Evolutionary conservation across 2,113 vertebrate genomes (phyloP), one percentile per base, ranked within the genome.

Genomic region (Callorhinus ursinus): DNA sequence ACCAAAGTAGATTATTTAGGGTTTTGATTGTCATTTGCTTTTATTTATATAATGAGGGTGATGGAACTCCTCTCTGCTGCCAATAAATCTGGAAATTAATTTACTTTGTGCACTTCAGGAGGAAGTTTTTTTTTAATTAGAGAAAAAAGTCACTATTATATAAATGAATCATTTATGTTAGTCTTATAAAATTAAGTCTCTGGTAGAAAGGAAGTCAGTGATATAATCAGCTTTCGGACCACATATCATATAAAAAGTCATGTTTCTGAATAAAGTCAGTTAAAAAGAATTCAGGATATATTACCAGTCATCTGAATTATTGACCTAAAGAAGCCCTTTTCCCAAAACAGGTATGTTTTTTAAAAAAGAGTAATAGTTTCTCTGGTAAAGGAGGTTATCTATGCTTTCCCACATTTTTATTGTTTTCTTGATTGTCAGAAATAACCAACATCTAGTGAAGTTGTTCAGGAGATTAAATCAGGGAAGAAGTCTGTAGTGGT

Each of bases 21-120:
- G 18, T 16, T 96, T 95, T 82, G 51, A 84, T 91, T 86, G 74
- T 65, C 74, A 84, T 92, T 87, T 92, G 63, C 21, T 94, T 85
- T 95, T 92, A 80, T 72, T 89, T 79, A 92, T 59, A 84, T 74
- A 91, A 89, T 46, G 21, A 89, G 4, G 36, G 9, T 74, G 82
- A 91, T 33, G 5, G 46, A 57, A 69, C 5, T 33, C 42, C n/a
- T 91, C n/a, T 67, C n/a, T 95, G 28, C 26, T 92, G 93, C 22
- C 87, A 95, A 72, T 86, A 95, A 89, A 92, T 93, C 85, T 95
- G 94, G 94, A 96, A 94, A 57, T 87, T 74, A 88, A 89, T 88
- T 96, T 83, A 65, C 39, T 49, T 86, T 65, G 12, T 31, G 67
- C 1, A 92, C 21, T 77, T 86, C 14, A 51, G 83, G 92, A 96